A percentile compares a stretch with the other conserved stretches of the same genome.
Conservation (phyloP, 2,113 vertebrate genomes). For the Dermatemys mawii region DNA sequence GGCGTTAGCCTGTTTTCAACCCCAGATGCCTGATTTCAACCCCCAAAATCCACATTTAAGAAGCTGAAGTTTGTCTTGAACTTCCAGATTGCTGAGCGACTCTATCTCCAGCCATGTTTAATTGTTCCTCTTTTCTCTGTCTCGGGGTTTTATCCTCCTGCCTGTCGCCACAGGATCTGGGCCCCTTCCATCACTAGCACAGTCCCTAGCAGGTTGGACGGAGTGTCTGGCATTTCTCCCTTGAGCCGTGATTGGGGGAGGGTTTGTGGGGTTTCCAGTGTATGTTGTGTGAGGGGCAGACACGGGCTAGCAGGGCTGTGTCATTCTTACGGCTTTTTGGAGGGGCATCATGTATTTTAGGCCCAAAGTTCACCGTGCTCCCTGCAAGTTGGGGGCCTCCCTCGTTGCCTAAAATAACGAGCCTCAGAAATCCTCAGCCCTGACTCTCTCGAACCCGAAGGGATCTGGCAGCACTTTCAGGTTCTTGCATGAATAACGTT, state of each 20-base stretch:
- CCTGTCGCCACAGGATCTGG: not conserved
- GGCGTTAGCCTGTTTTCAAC: not conserved
- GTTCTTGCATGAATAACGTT: not conserved
- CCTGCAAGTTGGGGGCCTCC: not conserved
- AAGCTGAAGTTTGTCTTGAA: not conserved
- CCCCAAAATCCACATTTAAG: rapidly evolving
- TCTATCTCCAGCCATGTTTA: rapidly evolving
- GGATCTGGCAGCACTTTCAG: too few relatives aligned
- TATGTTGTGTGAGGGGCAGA: not conserved
- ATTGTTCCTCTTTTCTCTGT: not conserved
- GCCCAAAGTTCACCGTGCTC: not conserved
- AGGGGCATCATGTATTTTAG: not conserved
- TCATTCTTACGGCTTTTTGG: not conserved
- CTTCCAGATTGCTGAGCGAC: rapidly evolving
- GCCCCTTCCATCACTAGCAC: not conserved
- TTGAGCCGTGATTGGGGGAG: not conserved
- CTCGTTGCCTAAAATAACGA: not conserved
- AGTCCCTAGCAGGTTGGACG: rapidly evolving
- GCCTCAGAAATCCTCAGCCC: not conserved
- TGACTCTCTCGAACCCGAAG: too few relatives aligned
- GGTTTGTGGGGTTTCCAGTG: not conserved
- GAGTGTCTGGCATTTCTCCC: not conserved
- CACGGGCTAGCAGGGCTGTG: not conserved
- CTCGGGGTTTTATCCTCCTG: not conserved
- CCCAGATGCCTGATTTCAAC: not conserved